These are phyloP conservation scores for Lepidocyrtinus sp. DNA, from an alignment of 2,888 invertebrate species.

Conservation along the genomic window DNA sequence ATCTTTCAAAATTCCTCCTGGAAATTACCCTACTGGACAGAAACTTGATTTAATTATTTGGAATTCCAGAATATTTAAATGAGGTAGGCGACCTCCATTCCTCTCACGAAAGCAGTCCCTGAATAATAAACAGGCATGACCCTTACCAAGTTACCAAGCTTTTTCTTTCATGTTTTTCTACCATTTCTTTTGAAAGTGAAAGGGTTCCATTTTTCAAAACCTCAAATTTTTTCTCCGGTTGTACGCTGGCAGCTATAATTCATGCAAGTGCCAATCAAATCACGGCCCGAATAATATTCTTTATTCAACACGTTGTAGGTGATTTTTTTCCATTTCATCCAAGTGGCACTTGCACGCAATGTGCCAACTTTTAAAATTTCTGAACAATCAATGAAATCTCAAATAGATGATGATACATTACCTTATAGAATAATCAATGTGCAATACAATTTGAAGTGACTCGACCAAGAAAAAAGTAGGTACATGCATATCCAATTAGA, in stretches of 20 bases:
- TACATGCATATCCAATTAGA: not conserved
- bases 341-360: constrained; percentile 50
- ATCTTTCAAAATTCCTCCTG: too few species aligned
- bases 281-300: constrained; percentile 4
- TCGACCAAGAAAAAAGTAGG: too few species aligned
- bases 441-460: too few species aligned
- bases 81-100: not conserved
- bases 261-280: constrained; percentile 56
- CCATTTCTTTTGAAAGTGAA: constrained; percentile 6
- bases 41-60: constrained; percentile 15
- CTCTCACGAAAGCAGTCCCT: not conserved
- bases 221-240: not conserved
- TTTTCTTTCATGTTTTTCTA: constrained; percentile 19
- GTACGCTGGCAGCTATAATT: constrained; percentile 48
- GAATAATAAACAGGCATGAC: not conserved
- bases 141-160: not conserved
- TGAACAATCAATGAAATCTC: constrained; percentile 4
- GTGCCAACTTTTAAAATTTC: constrained; percentile 21
- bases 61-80: constrained; percentile 7
- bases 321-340: too few species aligned
- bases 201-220: constrained; percentile 4
- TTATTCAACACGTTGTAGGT: constrained; percentile 27
- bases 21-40: not conserved
- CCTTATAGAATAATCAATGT: not conserved
- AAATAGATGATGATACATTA: constrained; percentile 2